Evolutionary conservation across 2,888 invertebrate genomes (phyloP), one percentile per base, ranked within the genome.

Genomic region (Sicus ferrugineus): DNA sequence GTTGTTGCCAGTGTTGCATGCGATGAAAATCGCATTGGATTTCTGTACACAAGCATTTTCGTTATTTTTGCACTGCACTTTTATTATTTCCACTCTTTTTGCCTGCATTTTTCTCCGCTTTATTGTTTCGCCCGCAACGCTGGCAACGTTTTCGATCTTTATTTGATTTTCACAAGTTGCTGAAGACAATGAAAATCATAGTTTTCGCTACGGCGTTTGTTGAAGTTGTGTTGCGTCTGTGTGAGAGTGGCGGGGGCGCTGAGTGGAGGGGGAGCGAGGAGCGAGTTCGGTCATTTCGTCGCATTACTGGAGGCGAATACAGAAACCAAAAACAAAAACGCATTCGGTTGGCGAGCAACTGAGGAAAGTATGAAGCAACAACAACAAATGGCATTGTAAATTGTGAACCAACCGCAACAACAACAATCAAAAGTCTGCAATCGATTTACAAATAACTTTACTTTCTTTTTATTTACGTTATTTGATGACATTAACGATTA

Each of bases 261-360:
- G n/a, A n/a, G 28, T 42, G 26, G 30, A 19, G 3, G n/a, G 28
- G 16, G 38, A 61, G 34, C 48, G n/a, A 28, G n/a, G n/a, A n/a
- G 14, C 16, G 42, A 52, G 23, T 54, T 54, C 21, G 1, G 30
- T 34, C n/a, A 65, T 52, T 50, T 30, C 59, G 61, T 59, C 58
- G 67, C 67, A 67, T 30, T 59, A 31, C 59, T 59, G 31, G 50
- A 46, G 34, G 61, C 61, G 28, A 30, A 46, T 31, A 66, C 14
- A 26, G 2, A 19, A 50, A n/a, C n/a, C 6, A 19, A 16, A 61
- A 34, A n/a, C n/a, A n/a, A 30, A 61, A 61, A 23, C 14, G 61
- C 61, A 61, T 34, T 38, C 38, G 63, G 23, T 34, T 16, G 5
- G 16, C 5, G 42, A 1, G 16, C 5, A 16, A 7, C 42, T 14